Evolutionary conservation across 2,888 invertebrate genomes (phyloP), one percentile per base, ranked within the genome.

Genomic region (Prosopocoilus inquinatus): DNA sequence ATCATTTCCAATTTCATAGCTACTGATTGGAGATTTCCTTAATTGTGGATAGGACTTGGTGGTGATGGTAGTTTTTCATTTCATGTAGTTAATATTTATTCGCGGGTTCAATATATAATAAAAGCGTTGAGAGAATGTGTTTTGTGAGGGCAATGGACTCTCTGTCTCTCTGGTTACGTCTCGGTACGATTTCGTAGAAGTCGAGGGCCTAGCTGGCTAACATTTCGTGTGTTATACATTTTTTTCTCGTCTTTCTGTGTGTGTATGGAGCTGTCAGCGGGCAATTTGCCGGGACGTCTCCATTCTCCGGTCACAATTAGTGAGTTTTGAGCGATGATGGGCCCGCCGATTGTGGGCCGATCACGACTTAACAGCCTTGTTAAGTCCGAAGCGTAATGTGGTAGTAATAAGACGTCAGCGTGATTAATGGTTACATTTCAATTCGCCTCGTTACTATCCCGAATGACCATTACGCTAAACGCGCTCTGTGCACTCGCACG

Each of bases 371-470:
- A 65, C 63, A 64, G 67, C 63, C 71, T 73, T 69, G 70, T 73
- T 73, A 72, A 60, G 62, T 63, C 58, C 59, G 58, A 55, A 64
- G 70, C 74, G 73, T 73, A 74, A 73, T 70, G 65, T 73, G 71
- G 72, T 74, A 74, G 74, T 74, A 73, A 75, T 73, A 71, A 72
- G 69, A 70, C 70, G 70, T 73, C 71, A 70, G 58, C 60, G 63
- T 74, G 75, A 75, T 75, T 73, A 74, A 75, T 75, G 72, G 71
- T 73, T 74, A 68, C 66, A 71, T 73, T 73, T 72, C 73, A 73
- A 70, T 69, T 72, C 64, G 64, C 60, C 67, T 69, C 67, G 67
- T 63, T 63, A 64, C 60, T 52, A 41, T 15, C 41, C 41, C 16
- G 16, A 41, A 41, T 41, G 41, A 41, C 16, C 41, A 41, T 41